A percentile compares a stretch with the other conserved stretches of the same genome.
Evolutionary conservation across 2,113 vertebrate species (phyloP).

Genomic region (Melospiza georgiana): DNA sequence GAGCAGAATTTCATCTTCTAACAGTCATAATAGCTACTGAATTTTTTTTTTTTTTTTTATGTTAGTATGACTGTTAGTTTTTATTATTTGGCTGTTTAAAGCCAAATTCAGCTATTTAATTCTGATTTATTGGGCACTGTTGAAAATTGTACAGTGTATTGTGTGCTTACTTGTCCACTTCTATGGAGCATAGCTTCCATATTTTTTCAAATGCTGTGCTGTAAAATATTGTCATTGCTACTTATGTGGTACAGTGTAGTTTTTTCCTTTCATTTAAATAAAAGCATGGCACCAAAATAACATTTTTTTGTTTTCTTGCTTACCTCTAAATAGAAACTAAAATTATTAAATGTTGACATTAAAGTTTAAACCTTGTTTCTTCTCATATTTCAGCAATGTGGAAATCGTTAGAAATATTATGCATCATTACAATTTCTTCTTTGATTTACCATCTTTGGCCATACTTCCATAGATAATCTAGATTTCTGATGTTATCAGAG

Average conservation of each 20-base stretch:
- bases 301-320: slow-evolving; percentile 33
- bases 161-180: slow-evolving; percentile 77
- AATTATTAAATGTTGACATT: not conserved
- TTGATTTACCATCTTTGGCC: not conserved
- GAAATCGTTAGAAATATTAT: not conserved
- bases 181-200: slow-evolving; percentile 73
- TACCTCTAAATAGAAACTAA: not conserved
- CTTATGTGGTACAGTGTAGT: slow-evolving; percentile 79
- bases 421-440: not conserved
- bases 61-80: slow-evolving; percentile 70
- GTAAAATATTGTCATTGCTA: slow-evolving; percentile 81
- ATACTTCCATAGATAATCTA: not conserved
- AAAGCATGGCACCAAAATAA: slow-evolving; percentile 90
- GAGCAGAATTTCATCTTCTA: slow-evolving; percentile 54
- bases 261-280: slow-evolving; percentile 87
- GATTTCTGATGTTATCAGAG: not conserved
- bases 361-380: not conserved
- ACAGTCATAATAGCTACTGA: slow-evolving; percentile 67
- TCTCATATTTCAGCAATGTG: not conserved
- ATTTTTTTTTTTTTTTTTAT: slow-evolving; percentile 54
- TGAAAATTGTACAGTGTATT: slow-evolving; percentile 79
- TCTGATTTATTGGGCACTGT: slow-evolving; percentile 74
- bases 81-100: slow-evolving; percentile 82
- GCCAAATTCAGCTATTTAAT: slow-evolving; percentile 76
- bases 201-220: slow-evolving; percentile 82